Evolutionary conservation across 2,797 vertebrate genomes (phyloP).

Genomic region (Podargus strigoides): DNA sequence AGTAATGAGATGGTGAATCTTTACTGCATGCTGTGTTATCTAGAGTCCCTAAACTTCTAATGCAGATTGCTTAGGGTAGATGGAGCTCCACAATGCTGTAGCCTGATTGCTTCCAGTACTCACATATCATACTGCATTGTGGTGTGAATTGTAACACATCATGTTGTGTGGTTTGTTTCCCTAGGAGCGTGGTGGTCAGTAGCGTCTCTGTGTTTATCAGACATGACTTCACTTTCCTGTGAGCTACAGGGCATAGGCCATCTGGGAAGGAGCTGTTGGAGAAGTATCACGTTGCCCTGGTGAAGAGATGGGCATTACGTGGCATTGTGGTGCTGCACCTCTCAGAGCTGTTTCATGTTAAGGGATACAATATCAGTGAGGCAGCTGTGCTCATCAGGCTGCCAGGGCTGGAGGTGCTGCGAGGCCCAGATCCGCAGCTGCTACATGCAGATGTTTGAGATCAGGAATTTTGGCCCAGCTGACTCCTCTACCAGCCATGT

Average conservation of each 20-base stretch:
- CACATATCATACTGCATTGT: accelerated
- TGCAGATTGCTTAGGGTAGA: accelerated
- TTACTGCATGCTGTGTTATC: background rate
- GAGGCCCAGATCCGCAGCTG: background rate
- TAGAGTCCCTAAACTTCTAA: background rate
- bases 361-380: background rate
- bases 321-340: background rate
- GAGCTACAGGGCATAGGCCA: background rate
- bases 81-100: background rate
- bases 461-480: background rate
- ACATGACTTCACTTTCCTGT: background rate
- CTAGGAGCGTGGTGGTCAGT: background rate
- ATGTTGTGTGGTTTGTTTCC: accelerated
- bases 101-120: background rate
- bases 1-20: background rate
- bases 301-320: background rate
- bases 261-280: background rate
- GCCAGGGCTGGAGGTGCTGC: background rate
- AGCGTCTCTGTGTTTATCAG: background rate
- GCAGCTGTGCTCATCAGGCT: background rate
- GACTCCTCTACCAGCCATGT: background rate
- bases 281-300: background rate
- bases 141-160: too few species aligned
- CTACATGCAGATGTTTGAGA: background rate
- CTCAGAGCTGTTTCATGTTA: background rate